These are phyloP conservation scores for Liolophura sinensis DNA, from an alignment of 1,140 invertebrate species.

Conservation along the genomic window DNA sequence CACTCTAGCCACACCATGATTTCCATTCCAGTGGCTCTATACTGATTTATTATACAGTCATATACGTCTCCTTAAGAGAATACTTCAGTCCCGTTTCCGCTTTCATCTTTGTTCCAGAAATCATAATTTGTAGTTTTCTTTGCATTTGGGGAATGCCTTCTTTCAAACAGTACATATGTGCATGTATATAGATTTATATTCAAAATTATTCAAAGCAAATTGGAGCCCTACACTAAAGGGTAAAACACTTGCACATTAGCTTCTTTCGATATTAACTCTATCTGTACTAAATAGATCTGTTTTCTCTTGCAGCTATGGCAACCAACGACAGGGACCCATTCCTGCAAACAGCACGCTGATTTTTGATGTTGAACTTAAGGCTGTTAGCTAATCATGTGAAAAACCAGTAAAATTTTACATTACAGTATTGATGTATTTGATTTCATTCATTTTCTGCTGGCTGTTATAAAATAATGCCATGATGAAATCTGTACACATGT, in stretches of 20 bases:
- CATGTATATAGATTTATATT: background rate
- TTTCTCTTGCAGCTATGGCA: constrained; percentile 63
- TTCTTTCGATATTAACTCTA: constrained; percentile 3
- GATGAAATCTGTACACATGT: too few species aligned
- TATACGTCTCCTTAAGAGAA: background rate
- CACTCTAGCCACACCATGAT: too few species aligned
- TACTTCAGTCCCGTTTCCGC: too few species aligned
- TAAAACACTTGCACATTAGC: background rate
- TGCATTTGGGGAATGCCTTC: too few species aligned
- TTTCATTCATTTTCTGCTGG: too few species aligned
- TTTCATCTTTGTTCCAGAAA: too few species aligned
- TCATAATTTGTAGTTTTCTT: too few species aligned
- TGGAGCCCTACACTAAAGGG: background rate
- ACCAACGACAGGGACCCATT: constrained; percentile 36
- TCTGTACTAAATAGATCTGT: constrained; percentile 17
- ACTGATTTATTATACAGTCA: background rate
- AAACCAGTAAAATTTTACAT: too few species aligned
- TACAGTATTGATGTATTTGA: too few species aligned
- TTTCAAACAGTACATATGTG: background rate
- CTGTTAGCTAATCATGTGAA: constrained; percentile 61
- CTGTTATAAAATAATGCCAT: too few species aligned
- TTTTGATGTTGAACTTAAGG: constrained; percentile 63
- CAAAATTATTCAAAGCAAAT: background rate
- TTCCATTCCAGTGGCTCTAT: background rate
- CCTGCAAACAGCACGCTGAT: constrained; percentile 51